Percentiles rank a stretch among this genome's conserved stretches.
Evolutionary conservation across 1,140 invertebrate species (phyloP).

Genomic region (Anoplophora glabripennis): DNA sequence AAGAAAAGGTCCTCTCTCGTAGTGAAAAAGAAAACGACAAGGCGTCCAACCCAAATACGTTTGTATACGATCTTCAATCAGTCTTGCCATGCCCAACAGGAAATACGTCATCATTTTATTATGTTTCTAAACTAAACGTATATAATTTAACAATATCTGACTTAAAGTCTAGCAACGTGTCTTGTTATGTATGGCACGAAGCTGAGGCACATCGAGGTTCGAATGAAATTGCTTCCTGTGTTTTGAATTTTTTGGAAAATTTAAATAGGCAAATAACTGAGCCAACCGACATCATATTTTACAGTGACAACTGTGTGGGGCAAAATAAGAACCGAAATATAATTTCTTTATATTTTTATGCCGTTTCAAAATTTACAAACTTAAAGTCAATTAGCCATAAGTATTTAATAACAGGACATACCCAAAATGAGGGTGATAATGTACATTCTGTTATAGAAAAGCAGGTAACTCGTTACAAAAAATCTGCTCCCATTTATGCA

Average conservation of each 20-base stretch:
- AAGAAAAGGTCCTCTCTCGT: constrained; percentile 37
- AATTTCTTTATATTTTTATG: constrained; percentile 41
- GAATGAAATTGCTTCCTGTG: constrained; percentile 39
- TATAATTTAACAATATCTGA: constrained; percentile 43
- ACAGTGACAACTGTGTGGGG: constrained; percentile 46
- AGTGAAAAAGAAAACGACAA: constrained; percentile 39
- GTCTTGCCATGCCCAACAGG: constrained; percentile 41
- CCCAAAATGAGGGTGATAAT: constrained; percentile 47
- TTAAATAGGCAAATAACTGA: too few species aligned
- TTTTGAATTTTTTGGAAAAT: constrained; percentile 5
- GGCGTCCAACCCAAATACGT: constrained; percentile 12
- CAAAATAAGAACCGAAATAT: constrained; percentile 50
- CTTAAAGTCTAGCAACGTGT: constrained; percentile 30
- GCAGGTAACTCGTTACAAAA: constrained; percentile 40
- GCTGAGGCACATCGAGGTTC: constrained; percentile 34
- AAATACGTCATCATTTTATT: constrained; percentile 44
- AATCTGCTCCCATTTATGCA: constrained; percentile 37
- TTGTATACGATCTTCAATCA: constrained; percentile 47
- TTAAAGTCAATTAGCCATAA: constrained; percentile 46
- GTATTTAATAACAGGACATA: constrained; percentile 46
- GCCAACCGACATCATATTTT: too few species aligned
- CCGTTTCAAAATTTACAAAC: constrained; percentile 32
- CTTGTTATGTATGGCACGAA: constrained; percentile 39
- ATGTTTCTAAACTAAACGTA: constrained; percentile 42
- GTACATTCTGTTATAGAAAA: constrained; percentile 47